Evolutionary conservation across 1,140 invertebrate genomes (phyloP), one percentile per base, ranked within the genome.

Genomic region (Polypedilum pembai): DNA sequence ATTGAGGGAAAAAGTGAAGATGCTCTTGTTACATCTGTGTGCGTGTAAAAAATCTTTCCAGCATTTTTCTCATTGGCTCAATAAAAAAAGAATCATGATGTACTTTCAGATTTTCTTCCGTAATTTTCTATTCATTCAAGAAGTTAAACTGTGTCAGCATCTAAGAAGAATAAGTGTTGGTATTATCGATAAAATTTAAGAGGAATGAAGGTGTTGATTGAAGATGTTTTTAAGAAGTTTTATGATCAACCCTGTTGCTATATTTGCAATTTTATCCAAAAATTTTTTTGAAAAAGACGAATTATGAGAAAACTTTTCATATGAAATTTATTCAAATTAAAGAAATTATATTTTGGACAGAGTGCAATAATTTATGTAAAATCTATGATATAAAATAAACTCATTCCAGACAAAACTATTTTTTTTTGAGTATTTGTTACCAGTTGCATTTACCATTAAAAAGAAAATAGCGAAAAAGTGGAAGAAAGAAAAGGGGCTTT

Each of bases 71-170:
- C 65, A 69, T 69, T 69, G 65, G 65, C 65, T 69, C 15, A 69
- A 69, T 69, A 69, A 69, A 69, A 20, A 7, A 20, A 69, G 63
- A 69, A 69, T 69, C 65, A 69, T 69, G 65, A 69, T 69, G 65
- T 69, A 56, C 10, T 56, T 56, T 56, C n/a, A n/a, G 12, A 4
- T 15, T 56, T 56, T 15, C 41, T 45, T 45, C 41, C n/a, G 45
- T n/a, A 56, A 45, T n/a, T 15, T 56, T 56, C 4, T 56, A 56
- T 56, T 56, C 40, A 8, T 73, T 73, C n/a, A 12, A 17, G 24
- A 33, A n/a, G n/a, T 33, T 73, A 24, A 21, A 24, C 21, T 24
- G 20, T 72, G 69, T 24, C 24, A 72, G 20, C 69, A 12, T 72
- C 4, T 33, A 33, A 5, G 24, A 33, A 33, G 1, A 33, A 33